Conservation (phyloP, 2,888 invertebrate genomes). For the Himalopsyche japonica region DNA sequence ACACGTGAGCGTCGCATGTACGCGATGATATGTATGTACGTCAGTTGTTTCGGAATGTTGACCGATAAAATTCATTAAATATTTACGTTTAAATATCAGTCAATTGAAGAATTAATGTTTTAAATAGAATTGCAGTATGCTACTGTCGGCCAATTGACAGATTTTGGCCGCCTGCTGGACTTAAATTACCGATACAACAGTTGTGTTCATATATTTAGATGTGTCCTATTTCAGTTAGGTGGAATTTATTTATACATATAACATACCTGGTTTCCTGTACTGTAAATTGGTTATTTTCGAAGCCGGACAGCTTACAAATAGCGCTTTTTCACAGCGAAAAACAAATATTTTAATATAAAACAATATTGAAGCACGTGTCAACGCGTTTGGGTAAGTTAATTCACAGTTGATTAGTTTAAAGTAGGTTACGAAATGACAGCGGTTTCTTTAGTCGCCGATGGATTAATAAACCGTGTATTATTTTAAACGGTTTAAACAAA, state of each 20-base stretch:
- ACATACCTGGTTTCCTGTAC: not conserved
- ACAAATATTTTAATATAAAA: not conserved
- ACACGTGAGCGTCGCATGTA: not conserved
- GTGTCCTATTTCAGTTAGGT: not conserved
- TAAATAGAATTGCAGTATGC: too few relatives aligned
- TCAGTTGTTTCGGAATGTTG: not conserved
- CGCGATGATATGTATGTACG: not conserved
- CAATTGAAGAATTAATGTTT: too few relatives aligned
- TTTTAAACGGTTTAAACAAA: not conserved
- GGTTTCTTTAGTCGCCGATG: not conserved
- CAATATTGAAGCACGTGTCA: not conserved
- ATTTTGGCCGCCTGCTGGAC: not conserved
- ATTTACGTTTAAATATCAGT: not conserved
- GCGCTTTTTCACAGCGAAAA: not conserved
- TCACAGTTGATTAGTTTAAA: not conserved
- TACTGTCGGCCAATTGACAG: not conserved
- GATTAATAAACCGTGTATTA: not conserved
- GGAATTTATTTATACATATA: not conserved
- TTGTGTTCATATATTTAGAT: not conserved
- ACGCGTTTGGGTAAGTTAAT: not conserved
- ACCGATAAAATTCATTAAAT: not conserved
- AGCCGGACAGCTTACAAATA: not conserved
- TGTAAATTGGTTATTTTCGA: not conserved
- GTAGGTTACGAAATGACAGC: conserved; percentile 3
- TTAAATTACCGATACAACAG: not conserved